These are phyloP conservation scores for Pongo pygmaeus DNA, from an alignment of 2,113 vertebrate species.

Conservation along the genomic window DNA sequence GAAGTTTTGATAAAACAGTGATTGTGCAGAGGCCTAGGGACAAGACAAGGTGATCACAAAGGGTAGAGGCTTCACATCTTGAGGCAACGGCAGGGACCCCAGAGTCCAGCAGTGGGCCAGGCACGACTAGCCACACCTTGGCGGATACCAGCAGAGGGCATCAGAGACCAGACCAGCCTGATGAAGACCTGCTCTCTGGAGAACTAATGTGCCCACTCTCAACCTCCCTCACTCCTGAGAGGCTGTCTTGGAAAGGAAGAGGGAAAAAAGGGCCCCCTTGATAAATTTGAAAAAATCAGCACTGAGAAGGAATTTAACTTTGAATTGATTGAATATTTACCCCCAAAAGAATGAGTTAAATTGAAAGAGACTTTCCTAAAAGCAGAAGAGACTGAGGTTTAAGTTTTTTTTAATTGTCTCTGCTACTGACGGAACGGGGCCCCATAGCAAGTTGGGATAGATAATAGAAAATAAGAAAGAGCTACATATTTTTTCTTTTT, in stretches of 20 bases:
- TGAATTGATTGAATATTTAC: not conserved
- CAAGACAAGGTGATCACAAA: not conserved
- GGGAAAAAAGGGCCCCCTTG: not conserved
- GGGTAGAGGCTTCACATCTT: not conserved
- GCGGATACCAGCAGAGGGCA: not conserved
- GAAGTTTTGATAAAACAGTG: not conserved
- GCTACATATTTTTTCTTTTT: not conserved
- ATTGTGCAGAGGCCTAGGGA: not conserved
- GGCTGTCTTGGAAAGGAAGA: slow-evolving; percentile 10
- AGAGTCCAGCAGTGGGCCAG: not conserved
- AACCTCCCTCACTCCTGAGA: not conserved
- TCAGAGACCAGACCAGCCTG: not conserved
- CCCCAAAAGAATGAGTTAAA: not conserved
- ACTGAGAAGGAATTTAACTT: not conserved
- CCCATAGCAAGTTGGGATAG: not conserved
- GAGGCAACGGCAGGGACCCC: not conserved
- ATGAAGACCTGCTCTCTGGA: not conserved
- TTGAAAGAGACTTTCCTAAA: not conserved
- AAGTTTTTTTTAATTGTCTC: not conserved
- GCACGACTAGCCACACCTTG: not conserved
- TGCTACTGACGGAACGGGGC: not conserved
- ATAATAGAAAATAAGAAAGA: not conserved
- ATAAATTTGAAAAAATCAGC: not conserved
- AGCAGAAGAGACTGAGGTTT: not conserved
- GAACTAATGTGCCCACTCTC: not conserved